Base-by-base conservation (phyloP, 2,113 vertebrate species). In the Misgurnus mizolepis region DNA sequence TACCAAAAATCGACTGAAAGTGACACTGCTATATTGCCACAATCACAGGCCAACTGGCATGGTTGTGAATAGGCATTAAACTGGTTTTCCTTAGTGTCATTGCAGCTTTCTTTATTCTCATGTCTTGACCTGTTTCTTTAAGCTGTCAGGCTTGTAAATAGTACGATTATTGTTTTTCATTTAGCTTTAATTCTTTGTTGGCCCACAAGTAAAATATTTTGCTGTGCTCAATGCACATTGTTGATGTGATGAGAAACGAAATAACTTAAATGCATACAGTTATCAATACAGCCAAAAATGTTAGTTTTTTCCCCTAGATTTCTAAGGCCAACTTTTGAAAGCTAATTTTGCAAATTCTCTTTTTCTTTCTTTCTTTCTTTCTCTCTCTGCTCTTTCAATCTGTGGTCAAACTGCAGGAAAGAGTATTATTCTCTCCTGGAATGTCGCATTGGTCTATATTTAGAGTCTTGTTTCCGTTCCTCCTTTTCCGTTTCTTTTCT, bases 401-500 rank as follows among this genome's bases (percentile, higher is more conserved):
- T 76, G 78, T 78, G 75, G 56, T 80, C 77, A 67, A 50, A 76
- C 76, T 83, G 82, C 64, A 85, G 90, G 88, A 92, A 90, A 88
- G 84, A 72, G 88, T 85, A 88, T 89, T 90, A 89, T 91, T 91
- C 88, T 89, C 85, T 91, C 89, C 84, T 90, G 92, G 92, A 94
- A 93, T 93, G 92, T 93, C 83, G 86, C 89, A 90, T 90, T 50
- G 14, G 77, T 78, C 92, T 94, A 93, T 90, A 91, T 92, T 90
- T 92, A 93, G 90, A 89, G 71, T 67, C 80, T 81, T 82, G 85
- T 90, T 93, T 93, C 89, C 89, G 85, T 88, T 89, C 83, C 69
- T 88, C 83, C 87, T 90, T 87, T 87, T 88, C 83, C 87, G 27
- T 34, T 58, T 58, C 49, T 64, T 66, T 55, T 70, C 65, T 89